A percentile compares a stretch with the other conserved stretches of the same genome.
These are phyloP conservation scores for Drosophila pandora DNA, from an alignment of 1,140 invertebrate genomes.

Conservation along the genomic window DNA sequence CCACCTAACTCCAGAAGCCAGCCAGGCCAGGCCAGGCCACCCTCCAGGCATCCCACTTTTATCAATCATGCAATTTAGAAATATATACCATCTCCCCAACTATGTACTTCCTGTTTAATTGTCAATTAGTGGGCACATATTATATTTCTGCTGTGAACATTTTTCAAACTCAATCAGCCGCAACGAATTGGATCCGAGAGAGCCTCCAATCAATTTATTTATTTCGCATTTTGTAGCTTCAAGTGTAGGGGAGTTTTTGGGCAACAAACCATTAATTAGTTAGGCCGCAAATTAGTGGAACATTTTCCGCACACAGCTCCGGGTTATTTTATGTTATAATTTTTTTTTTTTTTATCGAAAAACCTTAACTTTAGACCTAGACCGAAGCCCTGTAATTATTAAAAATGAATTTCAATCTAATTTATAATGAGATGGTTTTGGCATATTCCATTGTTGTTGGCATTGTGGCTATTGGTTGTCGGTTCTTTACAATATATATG, in stretches of 20 bases:
- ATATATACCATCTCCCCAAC: constrained; percentile 34
- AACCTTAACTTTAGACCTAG: neutral
- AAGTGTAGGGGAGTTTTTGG: constrained; percentile 11
- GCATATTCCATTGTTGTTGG: constrained; percentile 26
- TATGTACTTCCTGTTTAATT: constrained; percentile 77
- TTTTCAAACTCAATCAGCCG: constrained; percentile 59
- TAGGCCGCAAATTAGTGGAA: constrained; percentile 76
- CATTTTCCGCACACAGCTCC: constrained; percentile 36
- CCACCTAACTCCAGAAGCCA: constrained; percentile 14
- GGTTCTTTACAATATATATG: constrained; percentile 11
- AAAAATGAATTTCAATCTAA: constrained; percentile 69
- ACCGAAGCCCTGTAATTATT: constrained; percentile 37
- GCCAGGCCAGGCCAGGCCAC: neutral
- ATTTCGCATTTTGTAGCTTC: constrained; percentile 30
- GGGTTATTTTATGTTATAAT: constrained; percentile 3
- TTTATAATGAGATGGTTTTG: constrained; percentile 71
- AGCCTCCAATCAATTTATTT: constrained; percentile 70
- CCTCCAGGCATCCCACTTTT: constrained; percentile 46
- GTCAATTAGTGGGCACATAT: constrained; percentile 73
- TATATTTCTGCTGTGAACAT: constrained; percentile 52
- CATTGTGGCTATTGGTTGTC: constrained; percentile 19
- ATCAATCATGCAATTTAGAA: constrained; percentile 74
- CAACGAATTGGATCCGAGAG: constrained; percentile 49
- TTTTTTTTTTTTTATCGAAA: constrained; percentile 7
- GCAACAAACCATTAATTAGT: constrained; percentile 71